Percentiles rank a stretch among this genome's conserved stretches.
Conservation (phyloP, 2,113 vertebrate genomes). For the Megaceryle maxima region DNA sequence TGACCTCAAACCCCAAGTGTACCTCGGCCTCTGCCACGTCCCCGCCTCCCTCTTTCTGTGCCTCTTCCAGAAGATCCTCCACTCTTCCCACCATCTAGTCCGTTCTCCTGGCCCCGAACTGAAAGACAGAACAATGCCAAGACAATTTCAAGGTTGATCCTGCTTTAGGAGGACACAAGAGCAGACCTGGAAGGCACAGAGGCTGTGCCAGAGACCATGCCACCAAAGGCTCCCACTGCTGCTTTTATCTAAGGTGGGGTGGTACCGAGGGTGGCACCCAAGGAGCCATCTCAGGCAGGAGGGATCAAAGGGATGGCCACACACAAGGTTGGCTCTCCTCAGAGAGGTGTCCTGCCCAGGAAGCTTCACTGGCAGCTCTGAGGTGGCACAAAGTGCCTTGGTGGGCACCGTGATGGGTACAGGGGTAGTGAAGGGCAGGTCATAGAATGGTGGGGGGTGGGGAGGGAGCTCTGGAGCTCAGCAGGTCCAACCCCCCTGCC, state of each 20-base stretch:
- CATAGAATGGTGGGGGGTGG: no score
- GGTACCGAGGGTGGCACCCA: rapidly evolving
- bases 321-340: not conserved
- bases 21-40: conserved; percentile 95
- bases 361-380: not conserved
- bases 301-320: not conserved
- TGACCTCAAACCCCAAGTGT: not conserved
- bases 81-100: conserved; percentile 86
- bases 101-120: conserved; percentile 98
- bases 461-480: no score
- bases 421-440: not conserved
- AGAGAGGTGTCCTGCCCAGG: not conserved
- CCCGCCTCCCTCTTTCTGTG: conserved; percentile 89
- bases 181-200: rapidly evolving
- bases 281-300: not conserved
- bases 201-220: rapidly evolving
- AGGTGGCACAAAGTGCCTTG: not conserved
- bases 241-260: not conserved
- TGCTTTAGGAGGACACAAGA: no score
- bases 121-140: not conserved
- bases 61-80: conserved; percentile 87
- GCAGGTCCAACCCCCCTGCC: no score
- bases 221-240: not conserved
- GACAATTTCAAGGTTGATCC: not conserved
- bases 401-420: not conserved